Percentiles rank a stretch among this genome's conserved stretches.
Conservation (phyloP, 1,140 invertebrate species). For the Dreissena polymorpha region DNA sequence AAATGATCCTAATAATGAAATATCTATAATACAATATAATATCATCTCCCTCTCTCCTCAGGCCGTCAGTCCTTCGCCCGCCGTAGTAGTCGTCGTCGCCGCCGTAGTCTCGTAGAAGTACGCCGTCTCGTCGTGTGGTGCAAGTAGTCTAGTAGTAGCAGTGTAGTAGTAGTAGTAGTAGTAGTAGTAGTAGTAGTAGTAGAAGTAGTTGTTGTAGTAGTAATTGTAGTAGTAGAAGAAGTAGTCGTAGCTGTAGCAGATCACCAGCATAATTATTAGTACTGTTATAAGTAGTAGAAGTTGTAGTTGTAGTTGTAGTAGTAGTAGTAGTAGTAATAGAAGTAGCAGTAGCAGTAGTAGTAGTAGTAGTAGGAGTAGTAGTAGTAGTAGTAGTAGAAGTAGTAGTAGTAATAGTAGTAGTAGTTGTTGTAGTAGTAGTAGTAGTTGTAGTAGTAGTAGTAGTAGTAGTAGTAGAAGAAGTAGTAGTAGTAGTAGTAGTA, state of each 20-base stretch:
- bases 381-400: background rate
- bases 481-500: constrained; percentile 3
- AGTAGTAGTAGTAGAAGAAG: constrained; percentile 15
- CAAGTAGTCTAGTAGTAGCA: constrained; percentile 17
- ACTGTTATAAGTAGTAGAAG: background rate
- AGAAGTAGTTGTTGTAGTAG: background rate
- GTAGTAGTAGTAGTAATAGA: constrained; percentile 8
- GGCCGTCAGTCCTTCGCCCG: no score
- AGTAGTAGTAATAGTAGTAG: background rate
- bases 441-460: constrained; percentile 5
- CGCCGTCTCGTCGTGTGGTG: no score
- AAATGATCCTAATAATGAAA: no score
- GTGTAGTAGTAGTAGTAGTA: background rate
- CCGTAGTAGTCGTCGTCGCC: no score
- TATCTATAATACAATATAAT: no score
- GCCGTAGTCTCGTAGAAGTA: no score
- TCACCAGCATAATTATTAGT: background rate
- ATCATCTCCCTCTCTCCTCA: no score
- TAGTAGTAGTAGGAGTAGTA: no score
- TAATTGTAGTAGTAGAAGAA: no score
- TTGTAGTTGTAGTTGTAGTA: constrained; percentile 5
- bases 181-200: background rate
- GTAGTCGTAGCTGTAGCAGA: no score
- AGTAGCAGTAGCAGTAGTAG: constrained; percentile 18
- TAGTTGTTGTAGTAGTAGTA: constrained; percentile 5